Base-by-base conservation (phyloP, 2,113 vertebrate genomes). In the Halcyon malimbica region DNA sequence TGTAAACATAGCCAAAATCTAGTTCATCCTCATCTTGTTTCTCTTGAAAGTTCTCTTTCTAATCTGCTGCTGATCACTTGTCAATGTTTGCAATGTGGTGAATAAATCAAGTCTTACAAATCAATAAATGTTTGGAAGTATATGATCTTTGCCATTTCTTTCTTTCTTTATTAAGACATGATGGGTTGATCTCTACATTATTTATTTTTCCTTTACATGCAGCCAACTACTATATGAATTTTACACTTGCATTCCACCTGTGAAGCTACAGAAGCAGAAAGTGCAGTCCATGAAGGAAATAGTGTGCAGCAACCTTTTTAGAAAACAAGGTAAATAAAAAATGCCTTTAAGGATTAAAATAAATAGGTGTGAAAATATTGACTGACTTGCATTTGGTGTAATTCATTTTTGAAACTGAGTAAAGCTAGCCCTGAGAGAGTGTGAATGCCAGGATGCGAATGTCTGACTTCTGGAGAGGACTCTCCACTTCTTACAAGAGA, bases 271-370 rank as follows among this genome's bases (percentile, higher is more conserved):
- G 98, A 99, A 99, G 93, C 99, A 99, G 96, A 99, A 99, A 96
- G 98, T 99, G 56, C 96, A 98, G 74, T 99, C 99, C 86, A 99
- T 99, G 99, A 99, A 98, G 50, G 99, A 99, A 97, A 99, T 99
- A 2, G 99, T 99, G 53, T 96, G 93, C 95, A 99, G 99, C 97
- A 98, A 98, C 79, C 98, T 99, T 75, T 99, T 99, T 93, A 98
- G 98, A 96, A 99, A 96, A 89, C 99, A 99, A 98, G 99, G 99
- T 99, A 95, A 97, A 95, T 90, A 11, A 8, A 56, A 77, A 83
- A 28, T 59, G 4, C 17, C 54, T 70, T 67, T 42, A 24, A 20
- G 59, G 16, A 77, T 90, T 89, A 5, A 44, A 46, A 80, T n/a
- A 76, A 86, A n/a, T 11, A 74, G 31, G 33, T 48, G 46, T 57